Conservation (phyloP, 2,113 vertebrate species). For the Sylvilagus bachmani region DNA sequence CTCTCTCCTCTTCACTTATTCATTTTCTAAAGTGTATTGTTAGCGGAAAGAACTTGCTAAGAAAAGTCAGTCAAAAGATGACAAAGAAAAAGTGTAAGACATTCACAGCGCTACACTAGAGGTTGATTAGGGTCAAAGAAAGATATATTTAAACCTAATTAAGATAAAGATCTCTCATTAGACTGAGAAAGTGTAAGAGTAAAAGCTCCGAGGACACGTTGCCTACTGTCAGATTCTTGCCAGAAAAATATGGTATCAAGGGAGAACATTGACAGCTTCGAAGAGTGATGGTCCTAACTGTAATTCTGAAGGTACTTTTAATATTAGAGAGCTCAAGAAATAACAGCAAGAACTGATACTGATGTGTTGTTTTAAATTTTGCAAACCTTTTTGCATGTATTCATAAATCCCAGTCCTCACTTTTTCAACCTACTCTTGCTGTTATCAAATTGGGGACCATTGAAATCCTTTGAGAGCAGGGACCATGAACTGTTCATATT, state of each 20-base stretch:
- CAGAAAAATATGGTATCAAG: slow-evolving; percentile 56
- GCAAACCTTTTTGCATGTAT: not conserved
- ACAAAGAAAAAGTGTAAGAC: slow-evolving; percentile 55
- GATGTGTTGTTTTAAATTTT: slow-evolving; percentile 17
- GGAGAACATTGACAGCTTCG: not conserved
- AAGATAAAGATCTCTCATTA: slow-evolving; percentile 72
- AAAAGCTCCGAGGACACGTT: slow-evolving; percentile 54
- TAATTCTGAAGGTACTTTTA: slow-evolving; percentile 41
- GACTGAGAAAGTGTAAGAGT: slow-evolving; percentile 54
- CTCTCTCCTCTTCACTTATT: not conserved
- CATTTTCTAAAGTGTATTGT: slow-evolving; percentile 37
- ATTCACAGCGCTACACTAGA: slow-evolving; percentile 62
- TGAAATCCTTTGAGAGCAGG: not conserved
- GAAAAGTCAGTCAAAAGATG: slow-evolving; percentile 61
- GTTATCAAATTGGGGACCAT: not conserved
- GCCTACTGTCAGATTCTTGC: slow-evolving; percentile 71
- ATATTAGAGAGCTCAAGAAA: slow-evolving; percentile 37
- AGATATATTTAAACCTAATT: slow-evolving; percentile 82
- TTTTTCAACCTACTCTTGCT: not conserved
- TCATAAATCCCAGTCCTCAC: not conserved
- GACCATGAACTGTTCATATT: not conserved
- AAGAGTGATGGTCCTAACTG: slow-evolving; percentile 13
- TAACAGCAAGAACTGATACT: not conserved
- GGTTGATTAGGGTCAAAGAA: slow-evolving; percentile 74
- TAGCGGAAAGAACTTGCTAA: slow-evolving; percentile 26